Percentiles rank a stretch among this genome's conserved stretches.
These are phyloP conservation scores for Crotalus viridis DNA, from an alignment of 2,113 vertebrate species.

Conservation along the genomic window DNA sequence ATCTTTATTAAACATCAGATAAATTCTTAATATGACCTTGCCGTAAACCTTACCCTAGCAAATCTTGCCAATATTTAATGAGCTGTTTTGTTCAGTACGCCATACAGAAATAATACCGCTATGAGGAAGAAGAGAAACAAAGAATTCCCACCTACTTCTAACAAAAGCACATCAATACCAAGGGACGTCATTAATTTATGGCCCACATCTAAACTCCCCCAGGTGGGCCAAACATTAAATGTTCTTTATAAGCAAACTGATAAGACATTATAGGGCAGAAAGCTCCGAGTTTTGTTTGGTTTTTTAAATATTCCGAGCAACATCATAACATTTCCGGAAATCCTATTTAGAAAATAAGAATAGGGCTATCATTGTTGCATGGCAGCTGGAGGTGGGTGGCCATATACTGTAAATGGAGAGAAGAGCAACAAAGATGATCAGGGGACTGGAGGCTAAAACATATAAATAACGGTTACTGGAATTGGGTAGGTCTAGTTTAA, in stretches of 20 bases:
- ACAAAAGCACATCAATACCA: conserved; percentile 39
- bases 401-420: neutral
- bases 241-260: conserved; percentile 53
- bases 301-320: conserved; percentile 25
- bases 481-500: too few species aligned
- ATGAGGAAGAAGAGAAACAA: conserved; percentile 34
- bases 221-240: conserved; percentile 42
- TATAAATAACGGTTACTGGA: too few species aligned
- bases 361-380: neutral
- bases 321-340: neutral
- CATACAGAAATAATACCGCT: conserved; percentile 31
- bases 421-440: too few species aligned
- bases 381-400: neutral
- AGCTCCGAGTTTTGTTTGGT: conserved; percentile 7
- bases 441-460: too few species aligned
- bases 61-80: conserved; percentile 53
- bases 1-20: conserved; percentile 63
- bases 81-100: conserved; percentile 48
- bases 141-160: conserved; percentile 50
- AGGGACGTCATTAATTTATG: conserved; percentile 39
- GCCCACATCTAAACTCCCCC: conserved; percentile 47
- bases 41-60: conserved; percentile 35
- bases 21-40: conserved; percentile 51
- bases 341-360: neutral
- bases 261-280: conserved; percentile 22